Base-by-base conservation (phyloP, 2,113 vertebrate species). In the Terrapene triunguis region DNA sequence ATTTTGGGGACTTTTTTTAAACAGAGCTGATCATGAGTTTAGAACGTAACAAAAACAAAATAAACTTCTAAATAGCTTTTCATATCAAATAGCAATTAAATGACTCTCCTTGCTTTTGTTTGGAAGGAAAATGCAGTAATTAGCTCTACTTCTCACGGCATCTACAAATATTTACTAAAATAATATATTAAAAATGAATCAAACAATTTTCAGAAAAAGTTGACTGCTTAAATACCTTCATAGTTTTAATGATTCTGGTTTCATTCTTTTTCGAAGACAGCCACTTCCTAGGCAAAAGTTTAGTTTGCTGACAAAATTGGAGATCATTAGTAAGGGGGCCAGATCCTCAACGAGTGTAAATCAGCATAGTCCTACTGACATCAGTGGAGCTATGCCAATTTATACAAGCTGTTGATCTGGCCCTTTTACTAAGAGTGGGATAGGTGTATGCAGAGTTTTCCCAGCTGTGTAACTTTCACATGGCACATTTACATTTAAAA, bases 151-250 rank as follows among this genome's bases (percentile, higher is more conserved):
- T 88, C 89, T 92, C 94, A 54, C 91, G 83, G 94, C 82, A 95
- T 82, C 91, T 95, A 96, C 82, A 95, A 97, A 97, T 96, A 97
- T 97, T 97, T 97, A 95, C 91, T 79, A 83, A 94, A 95, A 95
- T 81, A 91, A 91, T 4, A 69, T 53, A 94, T 69, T 69, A 69
- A 35, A n/a, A 35, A 8, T 35, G 81, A 89, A 87, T 27, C 57
- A 85, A 82, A 57, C 5, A 1, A 38, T 50, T 89, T 95, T 93
- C 85, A 29, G 1, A 1, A 2, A 10, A 96, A 89, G 89, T 95
- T 94, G 85, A 90, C 47, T 83, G 89, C 54, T 94, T 93, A 87
- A 94, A 89, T 85, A 89, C 95, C 93, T 88, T 85, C 57, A 53
- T 86, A 50, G 53, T 95, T 88, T 79, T 82, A 92, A 81, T 72